Evolutionary conservation across 2,113 vertebrate species (phyloP), one percentile per base, ranked within the genome.

Genomic region (Chaetodon auriga): DNA sequence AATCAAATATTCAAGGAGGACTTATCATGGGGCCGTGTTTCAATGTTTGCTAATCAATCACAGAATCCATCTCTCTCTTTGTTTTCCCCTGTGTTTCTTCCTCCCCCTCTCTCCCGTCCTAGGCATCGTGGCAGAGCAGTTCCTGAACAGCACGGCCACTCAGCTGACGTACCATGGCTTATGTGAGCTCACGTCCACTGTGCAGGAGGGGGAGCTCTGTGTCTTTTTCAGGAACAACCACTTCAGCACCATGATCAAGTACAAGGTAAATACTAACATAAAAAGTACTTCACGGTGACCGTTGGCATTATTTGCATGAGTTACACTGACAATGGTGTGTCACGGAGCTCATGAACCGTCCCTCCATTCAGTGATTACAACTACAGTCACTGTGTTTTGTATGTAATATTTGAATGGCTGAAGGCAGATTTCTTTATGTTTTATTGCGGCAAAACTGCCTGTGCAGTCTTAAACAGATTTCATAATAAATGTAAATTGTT

Each of bases 141-240:
- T 99, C 91, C 95, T 99, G 77, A 97, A 95, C 94, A 98, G 95
- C 93, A 99, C 98, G 41, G 98, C 98, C 91, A 99, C 98, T 10
- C 98, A 99, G 92, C 92, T 99, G 89, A 99, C 98, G 1, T 99
- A 98, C 95, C 98, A 99, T 62, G 98, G 98, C 87, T 92, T 99
- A 30, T 99, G 98, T 93, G 98, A 99, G 92, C 94, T 99, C 88
- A 99, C 97, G 9, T 97, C 98, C 89, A 96, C 97, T 1, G 97
- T 99, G 62, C 97, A 99, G 94, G 98, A 99, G 92, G 98, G 97
- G 93, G 98, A 99, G 83, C 96, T 99, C 70, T 99, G 98, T 70
- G 98, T 99, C 78, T 99, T 99, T 95, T 99, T 99, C 95, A 97
- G 98, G 94, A 99, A 99, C 93, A 99, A 99, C 96, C 98, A 99